Evolutionary conservation across 2,797 vertebrate species (phyloP).

Genomic region (Scleropages formosus): DNA sequence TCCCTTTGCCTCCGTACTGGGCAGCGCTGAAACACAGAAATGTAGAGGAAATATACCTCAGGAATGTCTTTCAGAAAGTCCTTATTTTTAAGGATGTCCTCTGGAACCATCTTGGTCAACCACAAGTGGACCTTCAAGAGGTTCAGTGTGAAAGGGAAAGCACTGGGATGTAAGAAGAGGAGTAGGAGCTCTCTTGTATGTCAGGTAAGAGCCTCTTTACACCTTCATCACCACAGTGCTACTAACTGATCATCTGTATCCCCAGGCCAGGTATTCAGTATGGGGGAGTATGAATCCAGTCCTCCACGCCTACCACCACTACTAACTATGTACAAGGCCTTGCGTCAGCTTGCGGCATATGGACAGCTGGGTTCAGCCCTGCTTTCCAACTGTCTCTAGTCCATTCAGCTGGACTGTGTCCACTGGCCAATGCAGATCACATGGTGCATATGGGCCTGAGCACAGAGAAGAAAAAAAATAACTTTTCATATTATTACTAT

Average conservation of each 20-base stretch:
- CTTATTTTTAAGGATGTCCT: background rate
- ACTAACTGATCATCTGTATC: conserved; percentile 18
- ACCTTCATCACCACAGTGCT: conserved; percentile 30
- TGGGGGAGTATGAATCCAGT: background rate
- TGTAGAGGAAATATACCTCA: too few species aligned
- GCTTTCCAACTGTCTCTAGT: conserved; percentile 15
- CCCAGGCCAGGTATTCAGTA: conserved; percentile 10
- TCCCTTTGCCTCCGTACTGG: too few species aligned
- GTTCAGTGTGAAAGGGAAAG: background rate
- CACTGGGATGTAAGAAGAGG: conserved; percentile 8
- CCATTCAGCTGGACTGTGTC: background rate
- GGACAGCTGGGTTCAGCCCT: conserved; percentile 23
- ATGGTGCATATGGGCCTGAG: background rate
- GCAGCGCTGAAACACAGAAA: too few species aligned
- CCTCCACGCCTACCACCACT: background rate
- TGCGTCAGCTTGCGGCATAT: conserved; percentile 35
- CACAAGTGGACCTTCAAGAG: too few species aligned
- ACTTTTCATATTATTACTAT: too few species aligned
- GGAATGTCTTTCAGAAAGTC: background rate
- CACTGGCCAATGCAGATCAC: background rate
- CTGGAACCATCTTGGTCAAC: background rate
- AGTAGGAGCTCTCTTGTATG: conserved; percentile 14
- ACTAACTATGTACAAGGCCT: conserved; percentile 15
- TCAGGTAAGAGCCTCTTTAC: conserved; percentile 9
- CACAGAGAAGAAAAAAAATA: background rate